Conservation (phyloP, 2,797 vertebrate species). For the Ctenopoma kingsleyae region DNA sequence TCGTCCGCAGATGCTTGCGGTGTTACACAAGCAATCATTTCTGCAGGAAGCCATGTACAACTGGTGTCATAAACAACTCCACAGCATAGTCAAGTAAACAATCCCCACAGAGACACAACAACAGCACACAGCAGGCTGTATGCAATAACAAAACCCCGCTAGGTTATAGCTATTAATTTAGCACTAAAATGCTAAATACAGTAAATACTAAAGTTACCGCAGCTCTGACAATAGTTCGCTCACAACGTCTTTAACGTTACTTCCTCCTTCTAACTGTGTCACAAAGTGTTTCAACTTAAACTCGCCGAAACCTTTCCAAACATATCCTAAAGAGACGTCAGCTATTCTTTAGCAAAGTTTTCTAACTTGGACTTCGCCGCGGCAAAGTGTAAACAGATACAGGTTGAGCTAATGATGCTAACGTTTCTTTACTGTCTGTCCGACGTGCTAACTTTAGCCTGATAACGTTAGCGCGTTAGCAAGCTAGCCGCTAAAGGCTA, state of each 20-base stretch:
- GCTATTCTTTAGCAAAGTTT: not conserved
- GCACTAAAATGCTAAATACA: not conserved
- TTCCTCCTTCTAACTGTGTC: conserved; percentile 30
- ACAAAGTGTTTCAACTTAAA: conserved; percentile 13
- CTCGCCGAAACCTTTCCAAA: not conserved
- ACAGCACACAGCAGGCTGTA: fast-evolving
- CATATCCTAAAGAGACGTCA: not conserved
- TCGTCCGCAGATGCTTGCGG: not conserved
- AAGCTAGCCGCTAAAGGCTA: conserved; percentile 60
- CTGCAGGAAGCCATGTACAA: not conserved
- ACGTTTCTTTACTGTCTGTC: conserved; percentile 1
- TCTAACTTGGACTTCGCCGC: not conserved
- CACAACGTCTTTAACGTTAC: conserved; percentile 12
- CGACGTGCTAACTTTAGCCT: conserved; percentile 42
- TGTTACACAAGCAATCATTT: no score
- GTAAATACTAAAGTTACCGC: not conserved
- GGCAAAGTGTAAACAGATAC: not conserved
- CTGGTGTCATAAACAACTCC: not conserved
- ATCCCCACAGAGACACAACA: not conserved
- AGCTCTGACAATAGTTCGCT: not conserved
- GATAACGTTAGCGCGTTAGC: conserved; percentile 36
- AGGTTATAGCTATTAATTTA: not conserved
- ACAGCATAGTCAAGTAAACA: not conserved
- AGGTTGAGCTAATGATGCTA: conserved; percentile 13
- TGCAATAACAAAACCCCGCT: not conserved